Base-by-base conservation (phyloP, 1,140 invertebrate species). In the Drosophila sp. region DNA sequence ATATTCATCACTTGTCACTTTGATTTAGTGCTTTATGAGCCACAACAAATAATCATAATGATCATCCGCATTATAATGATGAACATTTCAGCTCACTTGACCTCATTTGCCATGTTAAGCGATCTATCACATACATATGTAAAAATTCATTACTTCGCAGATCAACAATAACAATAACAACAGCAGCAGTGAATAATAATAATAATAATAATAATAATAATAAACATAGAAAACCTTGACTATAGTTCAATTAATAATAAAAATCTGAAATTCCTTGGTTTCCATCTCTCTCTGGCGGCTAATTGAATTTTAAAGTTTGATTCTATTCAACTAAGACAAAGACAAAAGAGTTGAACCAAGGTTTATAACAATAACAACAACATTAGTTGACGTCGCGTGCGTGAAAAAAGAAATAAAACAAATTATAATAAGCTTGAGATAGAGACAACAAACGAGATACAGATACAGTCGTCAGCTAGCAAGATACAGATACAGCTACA, bases 241-340 rank as follows among this genome's bases (percentile, higher is more conserved):
- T 87, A 50, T 72, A 34, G 82, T 87, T 86, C 82, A 86, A 78
- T 86, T 86, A 82, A 78, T 87, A 87, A 84, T 81, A 80, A 75
- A 78, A 81, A 48, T 87, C 70, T 62, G 69, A 75, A 4, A 81
- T 81, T 69, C 57, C 71, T 78, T 76, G 78, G 67, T 61, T 14
- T 46, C 45, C 25, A 16, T 25, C n/a, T 21, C 51, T 73, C 61
- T 80, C 61, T 48, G 34, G 76, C 62, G 76, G 72, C 75, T 83
- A 80, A 83, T 83, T 83, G 81, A 78, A 81, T 84, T 81, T 86
- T 59, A 29, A 32, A 63, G 56, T 58, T 57, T 67, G 50, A 63
- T 86, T 86, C 78, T 80, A 78, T 72, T 57, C 57, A 53, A 54
- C 61, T 50, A 65, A 71, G 61, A 74, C 48, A 45, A 50, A 58